Conservation (phyloP, 2,888 invertebrate species). For the Tachystola acroxantha region DNA sequence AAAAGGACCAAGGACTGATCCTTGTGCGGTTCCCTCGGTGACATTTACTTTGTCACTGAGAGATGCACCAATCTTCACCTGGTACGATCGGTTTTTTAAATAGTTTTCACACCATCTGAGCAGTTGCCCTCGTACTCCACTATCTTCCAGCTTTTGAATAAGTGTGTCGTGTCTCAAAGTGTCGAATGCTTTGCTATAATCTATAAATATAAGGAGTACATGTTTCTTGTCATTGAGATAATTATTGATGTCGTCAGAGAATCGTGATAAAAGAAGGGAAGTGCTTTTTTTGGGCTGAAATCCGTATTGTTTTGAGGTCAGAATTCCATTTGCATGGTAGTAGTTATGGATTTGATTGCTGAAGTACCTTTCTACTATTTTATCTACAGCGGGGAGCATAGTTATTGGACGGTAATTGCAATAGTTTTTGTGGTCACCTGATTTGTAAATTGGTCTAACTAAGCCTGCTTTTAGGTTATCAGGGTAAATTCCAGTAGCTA, state of each 20-base stretch:
- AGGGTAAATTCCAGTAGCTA: neutral
- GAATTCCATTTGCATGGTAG: neutral
- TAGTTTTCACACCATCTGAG: constrained; percentile 14
- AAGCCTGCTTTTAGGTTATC: too few species aligned
- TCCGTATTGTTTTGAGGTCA: neutral
- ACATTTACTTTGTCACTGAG: constrained; percentile 7
- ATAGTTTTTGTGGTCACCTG: too few species aligned
- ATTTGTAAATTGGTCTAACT: too few species aligned
- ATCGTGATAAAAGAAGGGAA: constrained; percentile 2
- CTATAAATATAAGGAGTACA: constrained; percentile 14
- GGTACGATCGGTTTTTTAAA: constrained; percentile 9
- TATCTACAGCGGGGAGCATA: too few species aligned
- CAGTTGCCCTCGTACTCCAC: constrained; percentile 15
- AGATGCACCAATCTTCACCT: constrained; percentile 8
- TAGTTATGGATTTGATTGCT: neutral
- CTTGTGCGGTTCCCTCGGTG: constrained; percentile 18
- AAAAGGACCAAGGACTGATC: constrained; percentile 17
- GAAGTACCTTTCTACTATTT: constrained; percentile 3
- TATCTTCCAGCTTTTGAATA: constrained; percentile 6
- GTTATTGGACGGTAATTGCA: too few species aligned
- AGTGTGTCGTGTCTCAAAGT: constrained; percentile 12
- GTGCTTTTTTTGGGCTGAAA: constrained; percentile 2
- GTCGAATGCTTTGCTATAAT: constrained; percentile 17
- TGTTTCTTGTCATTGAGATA: constrained; percentile 12
- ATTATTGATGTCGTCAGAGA: constrained; percentile 9